phyloP scores from a whole-genome alignment of 2,797 vertebrate species.

The Pelochelys cantorii region DNA sequence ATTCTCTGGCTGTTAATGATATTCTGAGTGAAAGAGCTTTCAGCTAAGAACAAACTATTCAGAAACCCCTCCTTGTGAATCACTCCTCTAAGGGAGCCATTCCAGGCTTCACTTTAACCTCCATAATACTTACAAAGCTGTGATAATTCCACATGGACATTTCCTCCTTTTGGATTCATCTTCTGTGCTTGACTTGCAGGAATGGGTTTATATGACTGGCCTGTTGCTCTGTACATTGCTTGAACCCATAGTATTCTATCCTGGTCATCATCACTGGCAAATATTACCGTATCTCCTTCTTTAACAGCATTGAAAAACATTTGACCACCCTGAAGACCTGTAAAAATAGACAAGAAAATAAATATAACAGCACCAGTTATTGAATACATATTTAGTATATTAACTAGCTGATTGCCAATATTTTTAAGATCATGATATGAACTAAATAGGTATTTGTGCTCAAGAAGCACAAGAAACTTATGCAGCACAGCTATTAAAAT shows the following conservation, averaged over 20 bases:
- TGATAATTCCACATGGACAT: slow-evolving; percentile 82
- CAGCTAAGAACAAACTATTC: slow-evolving; percentile 44
- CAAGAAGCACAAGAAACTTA: not conserved
- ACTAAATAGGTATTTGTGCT: not conserved
- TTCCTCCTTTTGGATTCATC: slow-evolving; percentile 86
- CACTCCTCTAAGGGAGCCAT: slow-evolving; percentile 7
- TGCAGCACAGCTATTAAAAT: not conserved
- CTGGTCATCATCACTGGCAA: slow-evolving; percentile 94
- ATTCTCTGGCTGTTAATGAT: slow-evolving; percentile 50
- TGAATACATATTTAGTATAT: not conserved
- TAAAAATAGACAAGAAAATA: slow-evolving; percentile 32
- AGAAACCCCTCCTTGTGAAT: slow-evolving; percentile 32
- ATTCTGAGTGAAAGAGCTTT: slow-evolving; percentile 44
- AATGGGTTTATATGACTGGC: slow-evolving; percentile 94
- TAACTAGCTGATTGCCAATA: not conserved
- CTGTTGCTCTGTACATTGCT: slow-evolving; percentile 97
- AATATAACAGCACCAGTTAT: not conserved
- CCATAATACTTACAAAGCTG: slow-evolving; percentile 86
- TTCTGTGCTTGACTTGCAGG: slow-evolving; percentile 87
- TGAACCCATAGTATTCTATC: slow-evolving; percentile 95
- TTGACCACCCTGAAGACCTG: slow-evolving; percentile 93
- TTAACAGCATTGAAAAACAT: slow-evolving; percentile 95
- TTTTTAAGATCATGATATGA: not conserved
- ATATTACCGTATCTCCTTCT: slow-evolving; percentile 94
- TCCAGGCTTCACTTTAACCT: slow-evolving; percentile 26